Conservation (phyloP, 2,888 invertebrate genomes). For the Pristionchus japonicus region DNA sequence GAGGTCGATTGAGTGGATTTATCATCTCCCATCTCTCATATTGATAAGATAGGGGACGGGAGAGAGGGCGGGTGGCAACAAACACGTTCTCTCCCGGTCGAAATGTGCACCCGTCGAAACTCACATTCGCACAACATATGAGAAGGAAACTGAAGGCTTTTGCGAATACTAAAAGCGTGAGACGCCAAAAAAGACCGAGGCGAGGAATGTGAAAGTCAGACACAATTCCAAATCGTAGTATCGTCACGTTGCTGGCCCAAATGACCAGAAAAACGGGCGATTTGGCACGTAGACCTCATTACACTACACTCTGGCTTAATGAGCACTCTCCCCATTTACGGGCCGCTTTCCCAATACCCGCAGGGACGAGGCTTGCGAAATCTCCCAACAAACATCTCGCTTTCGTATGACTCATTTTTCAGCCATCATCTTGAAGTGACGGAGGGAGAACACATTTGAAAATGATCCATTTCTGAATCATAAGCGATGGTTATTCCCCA, state of each 20-base stretch:
- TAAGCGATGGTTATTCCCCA: background rate
- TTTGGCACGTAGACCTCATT: background rate
- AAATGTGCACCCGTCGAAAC: background rate
- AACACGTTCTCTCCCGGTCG: background rate
- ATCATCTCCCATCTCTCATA: background rate
- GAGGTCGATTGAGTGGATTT: background rate
- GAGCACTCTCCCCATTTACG: background rate
- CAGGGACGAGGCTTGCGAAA: slow-evolving; percentile 1
- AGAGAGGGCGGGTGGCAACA: background rate
- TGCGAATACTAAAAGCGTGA: no score
- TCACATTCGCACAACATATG: background rate
- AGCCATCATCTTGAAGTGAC: background rate
- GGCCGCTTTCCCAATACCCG: background rate
- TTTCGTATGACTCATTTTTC: background rate
- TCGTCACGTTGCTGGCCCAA: no score
- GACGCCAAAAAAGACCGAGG: no score
- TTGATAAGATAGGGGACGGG: background rate
- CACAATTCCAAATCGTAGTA: no score
- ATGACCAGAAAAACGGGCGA: no score
- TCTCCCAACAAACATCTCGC: background rate
- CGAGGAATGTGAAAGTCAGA: no score
- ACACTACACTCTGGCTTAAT: background rate
- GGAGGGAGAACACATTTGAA: background rate
- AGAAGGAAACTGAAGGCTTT: no score
- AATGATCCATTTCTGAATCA: background rate